Conservation (phyloP, 1,140 invertebrate genomes). For the Drosophila sucinea region DNA sequence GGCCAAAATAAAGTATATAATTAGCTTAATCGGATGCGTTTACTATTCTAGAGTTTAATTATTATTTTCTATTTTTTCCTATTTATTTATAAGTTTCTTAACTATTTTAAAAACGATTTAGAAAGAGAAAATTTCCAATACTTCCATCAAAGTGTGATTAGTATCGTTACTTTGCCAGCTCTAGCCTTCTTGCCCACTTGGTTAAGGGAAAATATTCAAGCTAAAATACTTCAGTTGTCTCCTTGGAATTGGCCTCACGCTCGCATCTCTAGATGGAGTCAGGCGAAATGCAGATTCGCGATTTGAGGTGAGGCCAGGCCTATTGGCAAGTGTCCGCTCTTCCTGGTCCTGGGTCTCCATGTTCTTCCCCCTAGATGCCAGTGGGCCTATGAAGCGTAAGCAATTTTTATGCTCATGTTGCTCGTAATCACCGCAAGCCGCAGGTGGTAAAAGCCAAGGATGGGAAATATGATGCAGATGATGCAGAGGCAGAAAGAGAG, state of each 20-base stretch:
- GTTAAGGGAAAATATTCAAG: too few species aligned
- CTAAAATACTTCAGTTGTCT: too few species aligned
- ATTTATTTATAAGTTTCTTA: too few species aligned
- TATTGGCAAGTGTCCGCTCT: slow-evolving; percentile 52
- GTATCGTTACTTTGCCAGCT: too few species aligned
- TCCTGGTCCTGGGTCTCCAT: slow-evolving; percentile 36
- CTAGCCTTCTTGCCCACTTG: background rate
- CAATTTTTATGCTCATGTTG: slow-evolving; percentile 82
- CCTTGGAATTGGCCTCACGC: slow-evolving; percentile 9
- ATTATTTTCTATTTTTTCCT: too few species aligned
- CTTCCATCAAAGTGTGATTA: too few species aligned
- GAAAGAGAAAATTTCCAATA: too few species aligned
- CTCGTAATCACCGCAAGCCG: slow-evolving; percentile 80
- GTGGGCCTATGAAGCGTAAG: slow-evolving; percentile 66
- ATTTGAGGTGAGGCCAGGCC: slow-evolving; percentile 51
- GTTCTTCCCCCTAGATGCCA: background rate
- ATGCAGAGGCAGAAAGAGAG: slow-evolving; percentile 4
- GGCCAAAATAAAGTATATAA: too few species aligned
- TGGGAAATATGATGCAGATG: slow-evolving; percentile 1
- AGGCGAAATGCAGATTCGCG: slow-evolving; percentile 18
- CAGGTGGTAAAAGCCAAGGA: slow-evolving; percentile 72
- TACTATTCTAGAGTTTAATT: too few species aligned
- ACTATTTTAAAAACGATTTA: too few species aligned
- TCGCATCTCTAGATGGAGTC: slow-evolving; percentile 13
- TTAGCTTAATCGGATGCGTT: too few species aligned